Conservation (phyloP, 2,113 vertebrate genomes). For the Nothobranchius kuhntae region DNA sequence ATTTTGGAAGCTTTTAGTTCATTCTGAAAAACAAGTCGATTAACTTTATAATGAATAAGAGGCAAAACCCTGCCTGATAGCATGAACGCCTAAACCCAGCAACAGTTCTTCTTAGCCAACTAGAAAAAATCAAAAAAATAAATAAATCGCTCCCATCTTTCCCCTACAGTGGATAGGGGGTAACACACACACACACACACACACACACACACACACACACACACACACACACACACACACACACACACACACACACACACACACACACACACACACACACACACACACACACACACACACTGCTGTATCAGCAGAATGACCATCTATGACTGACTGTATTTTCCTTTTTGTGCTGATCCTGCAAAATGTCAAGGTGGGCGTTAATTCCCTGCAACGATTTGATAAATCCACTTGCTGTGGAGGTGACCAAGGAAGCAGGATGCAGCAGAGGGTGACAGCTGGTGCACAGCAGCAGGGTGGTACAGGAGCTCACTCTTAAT, state of each 20-base stretch:
- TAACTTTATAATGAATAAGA: neutral
- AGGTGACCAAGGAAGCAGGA: conserved; percentile 12
- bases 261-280: neutral
- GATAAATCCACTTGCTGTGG: conserved; percentile 26
- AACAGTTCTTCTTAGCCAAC: too few species aligned
- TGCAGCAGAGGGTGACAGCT: conserved; percentile 19
- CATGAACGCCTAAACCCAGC: neutral
- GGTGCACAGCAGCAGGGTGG: conserved; percentile 1
- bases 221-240: neutral
- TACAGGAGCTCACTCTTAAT: neutral
- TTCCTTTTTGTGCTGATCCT: neutral
- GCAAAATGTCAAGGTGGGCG: conserved; percentile 55
- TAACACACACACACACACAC: neutral
- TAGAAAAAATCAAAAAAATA: too few species aligned
- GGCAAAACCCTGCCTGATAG: neutral
- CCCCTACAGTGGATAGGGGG: neutral
- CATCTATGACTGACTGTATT: conserved; percentile 21
- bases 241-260: too few species aligned
- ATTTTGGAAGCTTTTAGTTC: neutral
- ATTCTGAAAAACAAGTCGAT: neutral
- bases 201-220: too few species aligned
- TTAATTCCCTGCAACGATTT: conserved; percentile 35
- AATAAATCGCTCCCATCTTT: too few species aligned
- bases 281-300: conserved; percentile 14
- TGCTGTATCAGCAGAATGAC: conserved; percentile 54